These are phyloP conservation scores for Elysia crispata DNA, from an alignment of 2,888 invertebrate species.

Conservation along the genomic window DNA sequence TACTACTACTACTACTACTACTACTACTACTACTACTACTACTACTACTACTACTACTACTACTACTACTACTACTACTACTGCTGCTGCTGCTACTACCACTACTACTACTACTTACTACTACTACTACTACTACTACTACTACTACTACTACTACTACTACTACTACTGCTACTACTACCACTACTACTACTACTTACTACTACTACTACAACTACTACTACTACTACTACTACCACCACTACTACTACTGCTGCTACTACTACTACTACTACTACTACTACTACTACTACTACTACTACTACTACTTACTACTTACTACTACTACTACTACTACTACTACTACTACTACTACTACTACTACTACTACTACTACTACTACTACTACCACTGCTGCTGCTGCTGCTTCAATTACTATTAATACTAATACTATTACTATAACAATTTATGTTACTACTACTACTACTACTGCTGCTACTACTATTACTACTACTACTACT, in stretches of 20 bases:
- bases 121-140: not conserved
- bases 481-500: slow-evolving; percentile 50
- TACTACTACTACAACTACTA: not conserved
- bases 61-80: slow-evolving; percentile 9
- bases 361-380: not conserved
- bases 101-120: too few species aligned
- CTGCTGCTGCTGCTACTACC: slow-evolving; percentile 4
- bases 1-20: slow-evolving; percentile 9
- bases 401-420: too few species aligned
- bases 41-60: slow-evolving; percentile 11
- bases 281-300: slow-evolving; percentile 14
- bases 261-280: slow-evolving; percentile 6
- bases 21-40: too few species aligned
- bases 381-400: slow-evolving; percentile 27
- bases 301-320: too few species aligned
- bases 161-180: not conserved
- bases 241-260: not conserved
- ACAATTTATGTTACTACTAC: too few species aligned
- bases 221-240: slow-evolving; percentile 14
- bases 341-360: not conserved
- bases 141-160: slow-evolving; percentile 1
- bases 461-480: slow-evolving; percentile 49
- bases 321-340: slow-evolving; percentile 2
- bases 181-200: too few species aligned
- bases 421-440: too few species aligned